Evolutionary conservation across 2,888 invertebrate species (phyloP).

Genomic region (Tiliacea citrago): DNA sequence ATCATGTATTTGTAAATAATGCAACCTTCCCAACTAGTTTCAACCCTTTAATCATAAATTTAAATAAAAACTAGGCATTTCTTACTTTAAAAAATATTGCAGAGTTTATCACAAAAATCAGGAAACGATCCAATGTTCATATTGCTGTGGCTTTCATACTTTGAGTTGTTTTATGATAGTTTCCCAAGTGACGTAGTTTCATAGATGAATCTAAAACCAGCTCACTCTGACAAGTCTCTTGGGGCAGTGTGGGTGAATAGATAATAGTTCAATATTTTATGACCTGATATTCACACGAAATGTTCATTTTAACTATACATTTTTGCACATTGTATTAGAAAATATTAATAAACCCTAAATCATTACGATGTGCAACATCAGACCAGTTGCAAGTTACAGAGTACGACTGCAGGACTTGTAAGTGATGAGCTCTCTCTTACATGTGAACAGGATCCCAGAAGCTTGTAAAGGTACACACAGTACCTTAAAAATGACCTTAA

Average conservation of each 20-base stretch:
- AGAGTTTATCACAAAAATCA: not conserved
- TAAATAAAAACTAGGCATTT: not conserved
- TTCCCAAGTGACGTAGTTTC: not conserved
- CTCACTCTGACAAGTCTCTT: not conserved
- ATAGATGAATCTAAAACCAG: not conserved
- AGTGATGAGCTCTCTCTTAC: not conserved
- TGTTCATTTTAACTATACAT: not conserved
- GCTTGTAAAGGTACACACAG: not conserved
- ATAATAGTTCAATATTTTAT: not conserved
- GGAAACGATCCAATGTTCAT: not conserved
- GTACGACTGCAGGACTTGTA: not conserved
- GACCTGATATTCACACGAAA: not conserved
- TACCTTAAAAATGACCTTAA: too few relatives aligned
- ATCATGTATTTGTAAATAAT: slow-evolving; percentile 55
- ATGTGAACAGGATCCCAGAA: not conserved
- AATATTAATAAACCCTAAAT: not conserved
- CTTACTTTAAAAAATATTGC: not conserved
- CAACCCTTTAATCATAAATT: not conserved
- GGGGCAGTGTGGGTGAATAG: not conserved
- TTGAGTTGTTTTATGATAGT: not conserved
- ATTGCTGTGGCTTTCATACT: not conserved
- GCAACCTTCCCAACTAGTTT: slow-evolving; percentile 1
- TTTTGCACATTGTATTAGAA: not conserved
- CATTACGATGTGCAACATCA: not conserved
- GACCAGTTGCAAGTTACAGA: not conserved